A percentile compares a stretch with the other conserved stretches of the same genome.
phyloP scores from a whole-genome alignment of 2,113 vertebrate species.

The Albula glossodonta region DNA sequence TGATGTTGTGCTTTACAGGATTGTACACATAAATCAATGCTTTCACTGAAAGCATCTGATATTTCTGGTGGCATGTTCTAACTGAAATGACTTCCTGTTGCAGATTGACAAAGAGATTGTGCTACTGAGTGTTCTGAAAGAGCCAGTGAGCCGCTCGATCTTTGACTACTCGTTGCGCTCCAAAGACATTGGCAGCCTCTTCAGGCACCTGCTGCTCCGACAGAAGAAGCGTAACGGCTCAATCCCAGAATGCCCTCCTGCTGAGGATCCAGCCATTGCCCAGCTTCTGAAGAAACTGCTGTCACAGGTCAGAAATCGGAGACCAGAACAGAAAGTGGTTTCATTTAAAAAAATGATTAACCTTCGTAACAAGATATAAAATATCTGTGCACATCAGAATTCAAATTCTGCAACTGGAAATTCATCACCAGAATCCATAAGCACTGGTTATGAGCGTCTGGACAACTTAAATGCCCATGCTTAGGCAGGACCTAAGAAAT shows the following conservation, averaged over 20 bases:
- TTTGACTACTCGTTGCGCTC: slow-evolving; percentile 95
- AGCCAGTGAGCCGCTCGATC: slow-evolving; percentile 93
- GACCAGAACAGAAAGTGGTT: background rate
- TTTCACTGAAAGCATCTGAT: background rate
- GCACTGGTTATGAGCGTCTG: too few species aligned
- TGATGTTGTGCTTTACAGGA: background rate
- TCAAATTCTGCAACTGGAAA: too few species aligned
- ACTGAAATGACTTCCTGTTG: slow-evolving; percentile 38
- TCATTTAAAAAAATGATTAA: background rate
- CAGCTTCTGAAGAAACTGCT: slow-evolving; percentile 95
- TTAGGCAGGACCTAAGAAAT: too few species aligned
- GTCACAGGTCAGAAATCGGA: slow-evolving; percentile 73
- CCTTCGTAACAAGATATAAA: background rate
- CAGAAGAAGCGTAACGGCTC: slow-evolving; percentile 87
- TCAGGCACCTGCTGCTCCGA: slow-evolving; percentile 87
- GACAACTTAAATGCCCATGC: too few species aligned
- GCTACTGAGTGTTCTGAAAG: slow-evolving; percentile 91
- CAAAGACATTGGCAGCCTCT: slow-evolving; percentile 90
- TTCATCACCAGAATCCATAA: too few species aligned
- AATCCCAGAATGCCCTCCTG: slow-evolving; percentile 83
- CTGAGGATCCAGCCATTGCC: slow-evolving; percentile 88
- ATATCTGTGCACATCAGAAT: too few species aligned
- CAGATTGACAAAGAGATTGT: slow-evolving; percentile 98
- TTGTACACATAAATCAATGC: background rate
- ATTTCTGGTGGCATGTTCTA: background rate